Percentiles rank a stretch among this genome's conserved stretches.
Conservation (phyloP, 1,140 invertebrate genomes). For the Lethrus apterus region DNA sequence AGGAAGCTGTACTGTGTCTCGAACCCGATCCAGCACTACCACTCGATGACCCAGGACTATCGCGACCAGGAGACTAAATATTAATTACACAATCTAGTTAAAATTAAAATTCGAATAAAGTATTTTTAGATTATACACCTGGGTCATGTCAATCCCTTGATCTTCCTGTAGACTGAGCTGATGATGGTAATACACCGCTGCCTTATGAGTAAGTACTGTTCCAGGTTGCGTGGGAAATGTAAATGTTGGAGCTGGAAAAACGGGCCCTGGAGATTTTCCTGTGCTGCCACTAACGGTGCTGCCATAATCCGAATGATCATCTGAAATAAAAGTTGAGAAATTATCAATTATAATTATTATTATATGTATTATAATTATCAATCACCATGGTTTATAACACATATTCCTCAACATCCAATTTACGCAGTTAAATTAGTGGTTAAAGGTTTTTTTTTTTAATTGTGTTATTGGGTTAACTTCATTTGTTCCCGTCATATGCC, state of each 20-base stretch:
- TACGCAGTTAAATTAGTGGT: too few species aligned
- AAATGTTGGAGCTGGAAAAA: constrained; percentile 44
- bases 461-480: too few species aligned
- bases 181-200: constrained; percentile 65
- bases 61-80: constrained; percentile 72
- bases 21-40: constrained; percentile 68
- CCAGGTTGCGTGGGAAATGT: constrained; percentile 46
- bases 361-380: background rate
- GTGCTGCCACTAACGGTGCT: constrained; percentile 51
- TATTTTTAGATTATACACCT: constrained; percentile 41
- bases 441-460: too few species aligned
- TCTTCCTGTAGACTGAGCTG: constrained; percentile 65
- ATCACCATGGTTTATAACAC: background rate
- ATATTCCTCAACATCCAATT: too few species aligned
- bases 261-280: constrained; percentile 50
- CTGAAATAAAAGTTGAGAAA: constrained; percentile 32
- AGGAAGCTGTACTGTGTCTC: constrained; percentile 82
- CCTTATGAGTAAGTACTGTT: constrained; percentile 58
- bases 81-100: background rate
- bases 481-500: too few species aligned
- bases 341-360: background rate
- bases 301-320: constrained; percentile 56
- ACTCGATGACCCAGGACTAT: constrained; percentile 81
- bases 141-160: constrained; percentile 64
- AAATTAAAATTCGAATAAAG: background rate